Evolutionary conservation across 2,888 invertebrate genomes (phyloP).

Genomic region (Pristionchus exspectatus): DNA sequence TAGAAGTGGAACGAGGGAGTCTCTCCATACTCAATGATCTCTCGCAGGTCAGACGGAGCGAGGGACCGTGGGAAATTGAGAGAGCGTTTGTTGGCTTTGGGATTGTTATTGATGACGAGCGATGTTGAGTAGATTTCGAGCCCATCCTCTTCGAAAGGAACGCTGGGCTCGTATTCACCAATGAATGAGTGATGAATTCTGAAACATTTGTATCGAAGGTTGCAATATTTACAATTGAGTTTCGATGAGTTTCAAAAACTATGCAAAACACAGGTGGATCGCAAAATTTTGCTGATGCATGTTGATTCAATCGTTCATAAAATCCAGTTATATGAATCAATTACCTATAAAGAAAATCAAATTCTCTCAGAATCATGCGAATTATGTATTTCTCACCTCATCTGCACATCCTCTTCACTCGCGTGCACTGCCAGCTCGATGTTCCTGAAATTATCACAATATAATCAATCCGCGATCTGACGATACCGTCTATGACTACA

Average conservation of each 20-base stretch:
- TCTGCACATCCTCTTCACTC: neutral
- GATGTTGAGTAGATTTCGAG: neutral
- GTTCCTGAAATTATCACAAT: neutral
- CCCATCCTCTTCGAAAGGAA: neutral
- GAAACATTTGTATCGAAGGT: neutral
- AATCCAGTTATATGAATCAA: too few species aligned
- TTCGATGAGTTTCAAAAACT: too few species aligned
- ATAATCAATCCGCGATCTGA: too few species aligned
- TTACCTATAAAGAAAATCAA: too few species aligned
- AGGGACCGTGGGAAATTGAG: neutral
- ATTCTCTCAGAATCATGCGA: too few species aligned
- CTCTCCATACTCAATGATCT: neutral
- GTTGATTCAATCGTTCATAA: too few species aligned
- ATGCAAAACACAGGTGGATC: too few species aligned
- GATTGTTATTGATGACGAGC: neutral
- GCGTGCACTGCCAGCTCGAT: neutral
- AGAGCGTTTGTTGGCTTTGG: neutral
- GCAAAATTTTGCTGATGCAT: too few species aligned
- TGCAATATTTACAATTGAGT: too few species aligned
- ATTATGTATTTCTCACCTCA: constrained; percentile 17
- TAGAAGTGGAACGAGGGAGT: neutral
- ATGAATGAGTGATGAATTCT: neutral
- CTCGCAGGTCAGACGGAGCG: neutral
- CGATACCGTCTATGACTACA: neutral
- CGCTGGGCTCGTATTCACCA: neutral